A percentile compares a stretch with the other conserved stretches of the same genome.
phyloP scores from a whole-genome alignment of 2,888 invertebrate species.

The Linnaemya vulpina region DNA sequence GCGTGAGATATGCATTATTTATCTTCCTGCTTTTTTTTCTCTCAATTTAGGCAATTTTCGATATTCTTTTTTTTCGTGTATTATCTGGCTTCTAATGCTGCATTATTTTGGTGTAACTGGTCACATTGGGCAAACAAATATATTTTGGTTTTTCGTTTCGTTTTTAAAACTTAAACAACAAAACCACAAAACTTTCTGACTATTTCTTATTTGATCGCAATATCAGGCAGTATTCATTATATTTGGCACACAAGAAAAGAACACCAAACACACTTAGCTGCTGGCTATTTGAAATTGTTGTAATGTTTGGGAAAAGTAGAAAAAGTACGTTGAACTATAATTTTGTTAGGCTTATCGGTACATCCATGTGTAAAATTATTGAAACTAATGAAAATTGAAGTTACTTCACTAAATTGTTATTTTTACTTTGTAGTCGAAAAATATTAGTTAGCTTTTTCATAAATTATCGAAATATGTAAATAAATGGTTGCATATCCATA shows the following conservation, averaged over 20 bases:
- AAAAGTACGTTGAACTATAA: conserved; percentile 32
- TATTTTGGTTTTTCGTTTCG: conserved; percentile 44
- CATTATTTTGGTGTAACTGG: conserved; percentile 41
- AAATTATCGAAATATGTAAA: too few species aligned
- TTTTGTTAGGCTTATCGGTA: conserved; percentile 18
- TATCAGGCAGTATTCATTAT: conserved; percentile 48
- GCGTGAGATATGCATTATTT: conserved; percentile 83
- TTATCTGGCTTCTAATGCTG: conserved; percentile 41
- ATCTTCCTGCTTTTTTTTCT: conserved; percentile 76
- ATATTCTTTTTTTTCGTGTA: conserved; percentile 50
- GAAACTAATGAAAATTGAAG: conserved; percentile 39
- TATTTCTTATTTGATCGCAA: conserved; percentile 63
- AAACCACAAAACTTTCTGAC: conserved; percentile 75
- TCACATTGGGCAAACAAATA: conserved; percentile 42
- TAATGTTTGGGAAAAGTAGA: conserved; percentile 28
- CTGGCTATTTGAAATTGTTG: conserved; percentile 66
- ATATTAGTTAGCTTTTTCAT: too few species aligned
- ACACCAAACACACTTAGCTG: conserved; percentile 53
- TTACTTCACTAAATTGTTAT: conserved; percentile 7
- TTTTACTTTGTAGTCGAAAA: too few species aligned
- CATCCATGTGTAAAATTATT: conserved; percentile 31
- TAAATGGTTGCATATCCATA: too few species aligned
- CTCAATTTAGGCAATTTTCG: conserved; percentile 71
- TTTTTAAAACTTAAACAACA: conserved; percentile 15
- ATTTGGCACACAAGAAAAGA: conserved; percentile 6